These are phyloP conservation scores for Stenolophus ochropezus DNA, from an alignment of 2,888 invertebrate species.

Conservation along the genomic window DNA sequence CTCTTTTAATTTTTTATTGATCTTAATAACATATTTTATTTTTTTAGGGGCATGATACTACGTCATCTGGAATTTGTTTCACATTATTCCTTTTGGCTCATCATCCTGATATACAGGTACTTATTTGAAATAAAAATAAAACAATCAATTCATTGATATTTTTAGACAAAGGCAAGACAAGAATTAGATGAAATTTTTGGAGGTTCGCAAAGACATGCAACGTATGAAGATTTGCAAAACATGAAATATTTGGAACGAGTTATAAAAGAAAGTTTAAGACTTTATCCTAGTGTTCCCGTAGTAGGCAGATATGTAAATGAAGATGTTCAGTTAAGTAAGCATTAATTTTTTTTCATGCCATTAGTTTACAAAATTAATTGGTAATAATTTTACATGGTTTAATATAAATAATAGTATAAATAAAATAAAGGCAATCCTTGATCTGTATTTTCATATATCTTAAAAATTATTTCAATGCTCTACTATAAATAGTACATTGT, in stretches of 20 bases:
- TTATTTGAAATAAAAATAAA: neutral
- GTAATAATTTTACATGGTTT: no score
- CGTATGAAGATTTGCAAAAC: slow-evolving; percentile 76
- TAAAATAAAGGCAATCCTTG: no score
- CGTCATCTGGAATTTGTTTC: slow-evolving; percentile 70
- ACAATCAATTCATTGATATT: neutral
- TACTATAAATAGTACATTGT: no score
- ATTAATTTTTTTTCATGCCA: neutral
- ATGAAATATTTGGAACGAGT: slow-evolving; percentile 80
- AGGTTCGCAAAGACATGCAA: slow-evolving; percentile 72
- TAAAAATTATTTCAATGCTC: no score
- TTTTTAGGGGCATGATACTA: slow-evolving; percentile 74
- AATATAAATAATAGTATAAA: no score
- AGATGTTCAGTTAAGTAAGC: slow-evolving; percentile 68
- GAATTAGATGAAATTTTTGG: slow-evolving; percentile 73
- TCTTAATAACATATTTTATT: neutral
- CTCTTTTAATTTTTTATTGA: no score
- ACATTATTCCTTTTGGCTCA: slow-evolving; percentile 73
- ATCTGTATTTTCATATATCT: no score
- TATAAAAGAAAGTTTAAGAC: slow-evolving; percentile 79
- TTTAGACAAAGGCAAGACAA: slow-evolving; percentile 67
- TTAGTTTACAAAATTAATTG: no score
- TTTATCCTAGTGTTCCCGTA: slow-evolving; percentile 81
- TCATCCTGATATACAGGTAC: slow-evolving; percentile 69
- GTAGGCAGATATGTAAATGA: slow-evolving; percentile 76